Evolutionary conservation across 2,797 vertebrate species (phyloP), one percentile per base, ranked within the genome.

Genomic region (Lutjanus campechanus): DNA sequence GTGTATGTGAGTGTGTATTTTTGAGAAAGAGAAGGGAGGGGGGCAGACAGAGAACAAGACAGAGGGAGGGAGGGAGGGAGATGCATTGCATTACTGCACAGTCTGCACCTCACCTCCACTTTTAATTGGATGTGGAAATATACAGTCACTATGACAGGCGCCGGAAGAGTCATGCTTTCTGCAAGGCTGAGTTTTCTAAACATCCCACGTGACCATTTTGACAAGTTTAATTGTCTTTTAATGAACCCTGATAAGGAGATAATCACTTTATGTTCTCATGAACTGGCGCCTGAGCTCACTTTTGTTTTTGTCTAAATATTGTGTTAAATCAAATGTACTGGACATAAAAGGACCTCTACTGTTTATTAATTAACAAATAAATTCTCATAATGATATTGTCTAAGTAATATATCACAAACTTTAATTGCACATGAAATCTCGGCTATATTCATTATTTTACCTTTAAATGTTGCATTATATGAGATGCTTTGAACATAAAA

Each of bases 81-180:
- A 50, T 85, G 82, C 74, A 84, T 78, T 36, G 43, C 43, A 44
- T 11, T 64, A 69, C 77, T 59, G 56, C 77, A 47, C 64, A 64
- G 58, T 76, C 77, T 83, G 54, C 65, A 9, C 43, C 74, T 77
- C 82, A 72, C 79, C 77, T 78, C 19, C 0, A 77, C 79, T 85
- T 91, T 77, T 83, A 68, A 90, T 90, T 90, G 84, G 81, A 17
- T 46, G 78, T 62, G 50, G 54, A 20, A 54, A 36, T 5, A 22
- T 25, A 0, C 62, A 43, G 58, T 76, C 58, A 47, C 43, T 22
- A 29, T 77, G 78, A 64, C 83, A 79, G 75, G 47, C 16, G 12
- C 81, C 81, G 83, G 84, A 85, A 82, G 44, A 62, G 70, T 10
- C 61, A 55, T 29, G 41, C 41, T 64, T 51, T 55, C 51, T 83